Evolutionary conservation across 2,797 vertebrate species (phyloP), one percentile per base, ranked within the genome.

Genomic region (Rhynchotus rufescens): DNA sequence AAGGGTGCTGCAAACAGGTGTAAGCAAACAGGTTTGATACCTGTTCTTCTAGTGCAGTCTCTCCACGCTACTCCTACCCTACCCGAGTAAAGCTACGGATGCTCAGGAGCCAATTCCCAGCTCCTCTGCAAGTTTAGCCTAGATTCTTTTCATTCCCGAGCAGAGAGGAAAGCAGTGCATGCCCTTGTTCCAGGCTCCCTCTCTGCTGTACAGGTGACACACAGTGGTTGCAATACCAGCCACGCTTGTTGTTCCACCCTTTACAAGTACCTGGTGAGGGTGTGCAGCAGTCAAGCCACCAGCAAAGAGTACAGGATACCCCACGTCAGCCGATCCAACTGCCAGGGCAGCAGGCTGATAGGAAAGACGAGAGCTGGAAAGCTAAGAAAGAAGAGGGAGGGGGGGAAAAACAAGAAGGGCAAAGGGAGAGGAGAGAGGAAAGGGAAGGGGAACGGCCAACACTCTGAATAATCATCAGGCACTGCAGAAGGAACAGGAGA

Each of bases 331-430:
- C 94, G 98, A 98, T 96, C 98, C 98, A 97, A 97, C 94, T 97
- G 97, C 97, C 76, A 98, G 93, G 89, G 97, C 96, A 69, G 98
- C 95, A 93, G 98, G 98, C 97, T 99, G 99, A 98, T 98, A 99
- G 88, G 98, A 99, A 96, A 99, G 97, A 95, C 98, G 99, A 97
- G 99, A 99, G 87, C 98, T 97, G 92, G 98, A 99, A 94, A 99
- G 98, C 99, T 99, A 95, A 97, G 97, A 95, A 95, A 95, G 95
- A 75, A 96, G 95, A 98, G 96, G 16, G 47, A 12, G 47, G 7
- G 47, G 47, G 47, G 47, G 22, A 96, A 95, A 97, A 97, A 87
- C n/a, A 90, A 96, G 61, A 84, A 80, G 92, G 94, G 85, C 84
- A 88, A 92, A 86, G 94, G 80, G 76, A 91, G 56, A 94, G 92